phyloP scores from a whole-genome alignment of 2,888 invertebrate species.

The Sturmia bella region DNA sequence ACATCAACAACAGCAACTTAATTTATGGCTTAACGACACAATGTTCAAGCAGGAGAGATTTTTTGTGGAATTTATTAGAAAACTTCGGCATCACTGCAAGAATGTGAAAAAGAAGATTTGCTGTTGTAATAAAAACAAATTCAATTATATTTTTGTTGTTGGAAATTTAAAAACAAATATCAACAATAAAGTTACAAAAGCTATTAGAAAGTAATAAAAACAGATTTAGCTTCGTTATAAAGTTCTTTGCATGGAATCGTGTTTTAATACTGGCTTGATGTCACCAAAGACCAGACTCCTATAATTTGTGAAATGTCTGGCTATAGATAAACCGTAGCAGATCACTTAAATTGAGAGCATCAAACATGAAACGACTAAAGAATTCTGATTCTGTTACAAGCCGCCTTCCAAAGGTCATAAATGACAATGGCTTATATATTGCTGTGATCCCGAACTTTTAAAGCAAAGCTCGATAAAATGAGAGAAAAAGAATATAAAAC shows the following conservation, averaged over 20 bases:
- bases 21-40: constrained; percentile 65
- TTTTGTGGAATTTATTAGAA: background rate
- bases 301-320: too few relatives aligned
- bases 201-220: constrained; percentile 1
- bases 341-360: too few relatives aligned
- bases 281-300: too few relatives aligned
- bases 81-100: background rate
- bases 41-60: constrained; percentile 10
- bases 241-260: background rate
- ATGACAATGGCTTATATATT: too few relatives aligned
- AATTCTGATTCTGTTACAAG: too few relatives aligned
- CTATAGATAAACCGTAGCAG: too few relatives aligned
- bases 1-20: constrained; percentile 51
- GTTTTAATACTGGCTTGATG: background rate
- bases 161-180: background rate
- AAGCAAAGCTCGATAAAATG: too few relatives aligned
- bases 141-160: constrained; percentile 51
- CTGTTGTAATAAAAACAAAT: constrained; percentile 62
- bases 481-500: too few relatives aligned
- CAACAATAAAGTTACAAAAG: background rate
- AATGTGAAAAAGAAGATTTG: constrained; percentile 43
- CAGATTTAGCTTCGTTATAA: background rate
- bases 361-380: too few relatives aligned
- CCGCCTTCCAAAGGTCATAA: too few relatives aligned
- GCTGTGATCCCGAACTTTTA: too few relatives aligned